Percentiles rank a stretch among this genome's conserved stretches.
Conservation (phyloP, 2,888 invertebrate species). For the Philereme transversata region DNA sequence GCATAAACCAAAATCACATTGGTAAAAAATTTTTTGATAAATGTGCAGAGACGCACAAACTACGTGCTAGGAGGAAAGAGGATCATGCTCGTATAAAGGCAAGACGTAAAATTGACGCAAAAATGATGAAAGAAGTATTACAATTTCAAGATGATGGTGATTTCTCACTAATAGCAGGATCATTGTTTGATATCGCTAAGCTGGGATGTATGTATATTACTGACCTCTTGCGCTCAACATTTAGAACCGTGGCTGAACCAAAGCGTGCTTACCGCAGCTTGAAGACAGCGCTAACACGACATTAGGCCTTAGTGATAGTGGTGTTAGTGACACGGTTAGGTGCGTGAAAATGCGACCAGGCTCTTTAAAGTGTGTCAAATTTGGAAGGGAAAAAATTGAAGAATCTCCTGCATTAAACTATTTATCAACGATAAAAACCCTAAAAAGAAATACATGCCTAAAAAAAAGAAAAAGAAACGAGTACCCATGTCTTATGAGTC, state of each 20-base stretch:
- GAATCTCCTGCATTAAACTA: constrained; percentile 38
- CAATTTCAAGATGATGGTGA: constrained; percentile 37
- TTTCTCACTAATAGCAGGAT: constrained; percentile 39
- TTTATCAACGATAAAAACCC: constrained; percentile 41
- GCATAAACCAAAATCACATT: background rate
- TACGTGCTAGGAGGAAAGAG: constrained; percentile 27
- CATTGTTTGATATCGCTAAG: constrained; percentile 35
- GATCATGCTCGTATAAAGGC: constrained; percentile 28
- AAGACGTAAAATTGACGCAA: constrained; percentile 30
- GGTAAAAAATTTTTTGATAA: background rate
- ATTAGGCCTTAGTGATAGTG: constrained; percentile 33
- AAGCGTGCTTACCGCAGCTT: constrained; percentile 34
- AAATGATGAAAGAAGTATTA: constrained; percentile 33
- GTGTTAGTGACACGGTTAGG: constrained; percentile 37
- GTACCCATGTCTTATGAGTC: constrained; percentile 44
- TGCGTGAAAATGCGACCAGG: constrained; percentile 38
- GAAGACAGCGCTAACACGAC: constrained; percentile 32
- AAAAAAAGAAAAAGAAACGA: constrained; percentile 23
- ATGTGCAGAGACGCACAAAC: constrained; percentile 20
- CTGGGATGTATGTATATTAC: constrained; percentile 24
- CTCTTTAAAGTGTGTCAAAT: constrained; percentile 21
- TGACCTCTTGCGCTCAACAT: constrained; percentile 29
- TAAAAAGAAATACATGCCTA: constrained; percentile 35
- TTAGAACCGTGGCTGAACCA: constrained; percentile 40
- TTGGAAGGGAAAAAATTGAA: constrained; percentile 35